Evolutionary conservation across 2,888 invertebrate species (phyloP).

Genomic region (Conistra vaccinii): DNA sequence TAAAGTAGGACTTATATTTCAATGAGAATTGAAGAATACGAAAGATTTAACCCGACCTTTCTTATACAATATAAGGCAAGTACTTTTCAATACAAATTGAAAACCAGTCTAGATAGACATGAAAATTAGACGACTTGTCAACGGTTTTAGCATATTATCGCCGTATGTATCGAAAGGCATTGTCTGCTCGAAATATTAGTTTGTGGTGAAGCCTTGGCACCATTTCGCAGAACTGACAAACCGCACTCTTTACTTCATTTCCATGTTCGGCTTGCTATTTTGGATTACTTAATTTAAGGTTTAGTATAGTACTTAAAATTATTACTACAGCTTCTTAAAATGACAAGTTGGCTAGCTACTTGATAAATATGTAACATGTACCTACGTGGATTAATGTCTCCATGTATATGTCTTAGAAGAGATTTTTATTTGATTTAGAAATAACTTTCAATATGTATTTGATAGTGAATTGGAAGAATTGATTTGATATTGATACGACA

Average conservation of each 20-base stretch:
- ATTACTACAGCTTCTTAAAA: background rate
- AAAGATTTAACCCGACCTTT: slow-evolving; percentile 6
- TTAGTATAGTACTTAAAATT: slow-evolving; percentile 19
- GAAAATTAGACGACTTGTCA: slow-evolving; percentile 63
- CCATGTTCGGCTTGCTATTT: slow-evolving; percentile 33
- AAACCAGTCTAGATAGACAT: slow-evolving; percentile 61
- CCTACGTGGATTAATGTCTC: background rate
- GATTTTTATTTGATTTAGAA: slow-evolving; percentile 17
- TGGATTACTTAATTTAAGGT: slow-evolving; percentile 30
- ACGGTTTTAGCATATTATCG: slow-evolving; percentile 63
- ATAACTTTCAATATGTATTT: slow-evolving; percentile 13
- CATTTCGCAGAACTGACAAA: slow-evolving; percentile 38
- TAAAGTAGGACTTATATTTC: slow-evolving; percentile 16
- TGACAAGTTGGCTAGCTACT: background rate
- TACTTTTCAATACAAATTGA: slow-evolving; percentile 40
- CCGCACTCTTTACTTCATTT: slow-evolving; percentile 54
- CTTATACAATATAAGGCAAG: slow-evolving; percentile 19
- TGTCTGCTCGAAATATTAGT: slow-evolving; percentile 58
- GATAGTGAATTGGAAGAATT: slow-evolving; percentile 2
- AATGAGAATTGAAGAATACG: slow-evolving; percentile 16
- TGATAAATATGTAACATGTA: background rate
- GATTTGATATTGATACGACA: slow-evolving; percentile 1
- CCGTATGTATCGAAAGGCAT: slow-evolving; percentile 58
- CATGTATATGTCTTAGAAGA: background rate
- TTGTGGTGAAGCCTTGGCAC: slow-evolving; percentile 56